Percentiles rank a stretch among this genome's conserved stretches.
phyloP scores from a whole-genome alignment of 2,113 vertebrate species.

The Eleginops maclovinus region DNA sequence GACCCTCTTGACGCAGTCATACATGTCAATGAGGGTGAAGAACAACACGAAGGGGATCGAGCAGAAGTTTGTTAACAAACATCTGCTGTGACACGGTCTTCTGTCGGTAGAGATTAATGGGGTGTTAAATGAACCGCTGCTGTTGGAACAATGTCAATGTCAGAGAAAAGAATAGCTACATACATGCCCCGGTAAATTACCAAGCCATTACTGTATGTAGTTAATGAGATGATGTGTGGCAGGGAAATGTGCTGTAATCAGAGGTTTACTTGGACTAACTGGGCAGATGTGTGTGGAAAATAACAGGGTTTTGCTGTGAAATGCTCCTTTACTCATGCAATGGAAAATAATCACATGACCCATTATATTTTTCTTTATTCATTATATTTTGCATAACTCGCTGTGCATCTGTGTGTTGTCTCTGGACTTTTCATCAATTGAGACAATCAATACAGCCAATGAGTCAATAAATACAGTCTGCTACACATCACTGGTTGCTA shows the following conservation, averaged over 20 bases:
- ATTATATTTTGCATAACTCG: slow-evolving; percentile 46
- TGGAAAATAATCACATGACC: slow-evolving; percentile 44
- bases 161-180: slow-evolving; percentile 64
- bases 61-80: slow-evolving; percentile 81
- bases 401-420: slow-evolving; percentile 68
- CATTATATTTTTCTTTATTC: slow-evolving; percentile 35
- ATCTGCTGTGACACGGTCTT: slow-evolving; percentile 78
- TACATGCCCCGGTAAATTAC: slow-evolving; percentile 67
- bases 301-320: slow-evolving; percentile 69
- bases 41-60: slow-evolving; percentile 54
- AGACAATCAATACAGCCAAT: slow-evolving; percentile 84
- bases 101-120: slow-evolving; percentile 83
- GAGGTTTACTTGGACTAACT: slow-evolving; percentile 39
- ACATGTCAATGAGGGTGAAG: slow-evolving; percentile 71
- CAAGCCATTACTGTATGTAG: slow-evolving; percentile 63
- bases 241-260: slow-evolving; percentile 60
- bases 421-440: slow-evolving; percentile 79
- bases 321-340: slow-evolving; percentile 56
- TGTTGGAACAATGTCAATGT: slow-evolving; percentile 80
- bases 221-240: slow-evolving; percentile 52
- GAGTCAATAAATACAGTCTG: slow-evolving; percentile 83
- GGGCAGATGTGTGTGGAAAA: slow-evolving; percentile 43
- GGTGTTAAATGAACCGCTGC: slow-evolving; percentile 78
- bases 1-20: slow-evolving; percentile 59
- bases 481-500: slow-evolving; percentile 69